These are phyloP conservation scores for Zaprionus capensis DNA, from an alignment of 1,140 invertebrate species.

Conservation along the genomic window DNA sequence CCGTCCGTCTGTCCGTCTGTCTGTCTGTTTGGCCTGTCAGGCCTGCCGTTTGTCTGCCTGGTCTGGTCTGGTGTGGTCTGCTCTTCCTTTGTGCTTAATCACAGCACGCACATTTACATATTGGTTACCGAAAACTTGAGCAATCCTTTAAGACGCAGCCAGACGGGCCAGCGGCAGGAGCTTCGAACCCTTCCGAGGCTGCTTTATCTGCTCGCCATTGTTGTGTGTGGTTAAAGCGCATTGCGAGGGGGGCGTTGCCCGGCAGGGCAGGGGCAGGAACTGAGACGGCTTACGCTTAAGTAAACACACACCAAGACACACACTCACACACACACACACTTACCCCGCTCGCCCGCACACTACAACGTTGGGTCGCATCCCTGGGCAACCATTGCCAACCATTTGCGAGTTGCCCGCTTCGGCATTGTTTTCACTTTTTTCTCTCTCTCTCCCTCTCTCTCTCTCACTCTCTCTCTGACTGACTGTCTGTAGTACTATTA, in stretches of 20 bases:
- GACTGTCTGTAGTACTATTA: slow-evolving; percentile 35
- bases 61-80: slow-evolving; percentile 17
- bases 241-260: slow-evolving; percentile 16
- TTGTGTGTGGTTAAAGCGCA: slow-evolving; percentile 70
- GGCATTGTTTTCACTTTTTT: slow-evolving; percentile 78
- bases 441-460: slow-evolving; percentile 11
- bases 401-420: slow-evolving; percentile 51
- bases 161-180: slow-evolving; percentile 4
- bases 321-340: slow-evolving; percentile 50
- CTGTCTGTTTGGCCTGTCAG: slow-evolving; percentile 20
- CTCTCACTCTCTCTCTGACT: slow-evolving; percentile 34
- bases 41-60: slow-evolving; percentile 44
- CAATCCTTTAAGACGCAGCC: slow-evolving; percentile 74
- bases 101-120: slow-evolving; percentile 83
- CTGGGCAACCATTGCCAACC: slow-evolving; percentile 66
- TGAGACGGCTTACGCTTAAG: slow-evolving; percentile 70
- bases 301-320: slow-evolving; percentile 71
- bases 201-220: slow-evolving; percentile 63
- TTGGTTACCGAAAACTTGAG: slow-evolving; percentile 82
- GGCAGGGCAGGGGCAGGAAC: background rate
- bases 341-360: slow-evolving; percentile 7
- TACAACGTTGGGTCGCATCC: slow-evolving; percentile 55
- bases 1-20: slow-evolving; percentile 32
- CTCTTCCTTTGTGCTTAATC: slow-evolving; percentile 73
- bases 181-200: slow-evolving; percentile 62